Base-by-base conservation (phyloP, 2,797 vertebrate species). In the Danionella dracula region DNA sequence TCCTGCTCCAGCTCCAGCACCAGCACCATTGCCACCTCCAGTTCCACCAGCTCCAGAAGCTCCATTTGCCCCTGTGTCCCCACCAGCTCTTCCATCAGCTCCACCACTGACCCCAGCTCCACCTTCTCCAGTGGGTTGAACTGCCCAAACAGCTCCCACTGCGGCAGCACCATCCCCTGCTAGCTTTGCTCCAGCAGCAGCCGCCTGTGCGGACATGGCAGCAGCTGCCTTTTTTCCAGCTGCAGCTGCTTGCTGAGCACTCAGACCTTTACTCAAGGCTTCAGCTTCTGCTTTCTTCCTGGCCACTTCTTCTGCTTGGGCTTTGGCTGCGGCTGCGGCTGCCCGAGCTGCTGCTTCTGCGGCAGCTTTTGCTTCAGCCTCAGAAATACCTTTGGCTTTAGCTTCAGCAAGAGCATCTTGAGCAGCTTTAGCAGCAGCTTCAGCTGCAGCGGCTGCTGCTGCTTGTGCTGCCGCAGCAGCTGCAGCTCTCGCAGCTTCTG, bases 311-410 rank as follows among this genome's bases (percentile, higher is more conserved):
- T 66, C 51, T 37, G 62, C 69, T 40, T 64, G n/a, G 4, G 58
- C 64, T 50, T 75, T 80, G 19, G 68, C 81, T 8, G 56, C 71
- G 19, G 79, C 53, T 62, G 49, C 78, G 8, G 79, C 82, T 35
- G 62, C 71, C 34, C 38, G 41, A 1, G 66, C 68, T 1, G 61
- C 73, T 4, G 78, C 81, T 8, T 69, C 72, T 0, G 79, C 82
- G 0, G 35, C 69, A 12, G 82, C 84, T 62, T 77, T 84, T 8
- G 80, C 83, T 40, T 81, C 70, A 21, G 65, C 48, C 11, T 67
- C 51, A 20, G 61, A 41, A 9, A 55, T 38, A 11, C 66, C 72
- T 35, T 67, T 73, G 29, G 50, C 63, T 53, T 58, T 72, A 50
- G 71, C 68, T 29, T 56, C 71, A 1, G 46, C 53, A 5, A 31